Evolutionary conservation across 2,113 vertebrate genomes (phyloP).

Genomic region (Dromas ardeola): DNA sequence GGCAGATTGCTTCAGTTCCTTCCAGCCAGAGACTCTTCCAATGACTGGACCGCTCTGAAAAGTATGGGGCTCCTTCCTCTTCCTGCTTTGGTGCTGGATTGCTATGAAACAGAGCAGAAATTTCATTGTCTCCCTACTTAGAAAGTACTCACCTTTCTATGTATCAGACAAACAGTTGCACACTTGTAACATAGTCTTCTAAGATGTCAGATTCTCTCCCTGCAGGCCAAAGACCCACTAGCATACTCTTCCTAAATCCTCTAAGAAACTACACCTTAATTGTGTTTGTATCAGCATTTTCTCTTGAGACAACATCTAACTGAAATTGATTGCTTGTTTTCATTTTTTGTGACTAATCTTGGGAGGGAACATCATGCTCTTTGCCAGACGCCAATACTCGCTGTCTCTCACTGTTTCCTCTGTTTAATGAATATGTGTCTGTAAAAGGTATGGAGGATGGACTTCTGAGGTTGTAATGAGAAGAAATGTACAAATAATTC

Average conservation of each 20-base stretch:
- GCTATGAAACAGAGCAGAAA: background rate
- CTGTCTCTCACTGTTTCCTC: background rate
- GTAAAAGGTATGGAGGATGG: background rate
- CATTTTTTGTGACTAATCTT: background rate
- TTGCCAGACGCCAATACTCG: background rate
- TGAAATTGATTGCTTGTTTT: background rate
- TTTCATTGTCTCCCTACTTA: background rate
- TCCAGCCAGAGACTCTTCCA: background rate
- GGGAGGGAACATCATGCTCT: background rate
- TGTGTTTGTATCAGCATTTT: background rate
- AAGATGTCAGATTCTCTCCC: background rate
- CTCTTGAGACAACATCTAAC: background rate
- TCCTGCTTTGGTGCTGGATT: fast-evolving
- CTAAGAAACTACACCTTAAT: background rate
- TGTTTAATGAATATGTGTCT: background rate
- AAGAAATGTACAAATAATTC: background rate
- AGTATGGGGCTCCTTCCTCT: background rate
- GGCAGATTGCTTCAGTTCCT: background rate
- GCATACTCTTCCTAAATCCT: background rate
- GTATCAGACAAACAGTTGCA: background rate
- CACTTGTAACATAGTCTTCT: background rate
- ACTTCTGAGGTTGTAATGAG: background rate
- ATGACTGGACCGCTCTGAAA: background rate
- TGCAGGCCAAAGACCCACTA: background rate
- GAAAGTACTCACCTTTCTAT: background rate